phyloP scores from a whole-genome alignment of 2,797 vertebrate species.

The Heteromormyrus szaboi region DNA sequence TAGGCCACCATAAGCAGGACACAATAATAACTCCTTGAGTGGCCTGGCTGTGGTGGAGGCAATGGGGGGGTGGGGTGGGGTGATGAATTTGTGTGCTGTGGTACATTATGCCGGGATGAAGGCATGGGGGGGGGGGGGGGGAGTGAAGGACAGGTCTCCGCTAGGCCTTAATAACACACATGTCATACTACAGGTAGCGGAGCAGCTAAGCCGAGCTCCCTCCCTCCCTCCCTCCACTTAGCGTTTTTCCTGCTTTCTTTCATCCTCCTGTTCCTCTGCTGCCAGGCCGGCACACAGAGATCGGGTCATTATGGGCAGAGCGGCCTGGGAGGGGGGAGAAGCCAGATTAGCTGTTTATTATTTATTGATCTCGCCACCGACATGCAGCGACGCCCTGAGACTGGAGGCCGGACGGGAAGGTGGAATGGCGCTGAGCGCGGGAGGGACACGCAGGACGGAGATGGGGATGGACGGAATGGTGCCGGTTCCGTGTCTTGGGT shows the following conservation, averaged over 20 bases:
- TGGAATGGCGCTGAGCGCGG: background rate
- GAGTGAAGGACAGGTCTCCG: slow-evolving; percentile 79
- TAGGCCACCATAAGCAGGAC: slow-evolving; percentile 51
- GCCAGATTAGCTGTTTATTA: slow-evolving; percentile 99
- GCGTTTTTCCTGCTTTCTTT: slow-evolving; percentile 15
- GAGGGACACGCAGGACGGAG: background rate
- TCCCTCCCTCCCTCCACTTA: slow-evolving; percentile 11
- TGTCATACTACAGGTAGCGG: slow-evolving; percentile 80
- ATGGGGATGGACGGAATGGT: background rate
- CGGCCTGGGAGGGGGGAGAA: slow-evolving; percentile 89
- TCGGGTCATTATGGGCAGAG: slow-evolving; percentile 77
- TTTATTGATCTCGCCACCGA: slow-evolving; percentile 97
- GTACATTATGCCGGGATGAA: slow-evolving; percentile 68
- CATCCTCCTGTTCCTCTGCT: slow-evolving; percentile 3
- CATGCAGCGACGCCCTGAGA: slow-evolving; percentile 94
- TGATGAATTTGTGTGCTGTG: slow-evolving; percentile 61
- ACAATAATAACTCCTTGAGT: slow-evolving; percentile 64
- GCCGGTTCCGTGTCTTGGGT: background rate
- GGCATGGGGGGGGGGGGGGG: slow-evolving; percentile 61
- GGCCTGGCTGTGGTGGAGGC: slow-evolving; percentile 40
- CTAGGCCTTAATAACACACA: slow-evolving; percentile 83
- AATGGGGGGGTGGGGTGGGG: slow-evolving; percentile 22
- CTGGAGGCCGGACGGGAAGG: slow-evolving; percentile 67
- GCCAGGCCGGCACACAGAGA: slow-evolving; percentile 55
- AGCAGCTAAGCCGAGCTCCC: slow-evolving; percentile 74